Base-by-base conservation (phyloP, 2,797 vertebrate species). In the Epinephelus coioides region DNA sequence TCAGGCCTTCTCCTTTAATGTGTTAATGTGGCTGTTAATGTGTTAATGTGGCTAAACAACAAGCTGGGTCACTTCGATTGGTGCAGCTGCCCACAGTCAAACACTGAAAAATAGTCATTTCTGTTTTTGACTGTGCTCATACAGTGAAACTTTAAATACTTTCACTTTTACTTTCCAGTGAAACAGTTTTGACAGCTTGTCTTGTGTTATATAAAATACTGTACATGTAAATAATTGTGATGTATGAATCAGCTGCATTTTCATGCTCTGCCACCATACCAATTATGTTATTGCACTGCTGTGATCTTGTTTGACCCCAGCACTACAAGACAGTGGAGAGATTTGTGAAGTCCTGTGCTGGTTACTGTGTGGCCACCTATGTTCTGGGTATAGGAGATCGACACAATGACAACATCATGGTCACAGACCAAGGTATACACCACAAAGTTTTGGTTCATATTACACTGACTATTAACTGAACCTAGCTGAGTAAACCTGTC, bases 391-490 rank as follows among this genome's bases (percentile, higher is more conserved):
- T 96, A 63, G 96, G 96, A 12, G 96, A 96, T 63, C 95, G 96
- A 38, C 96, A 96, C 89, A 96, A 96, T 51, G 96, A 96, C 91
- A 96, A 96, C 93, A 96, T 96, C 87, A 96, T 96, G 96, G 94
- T 96, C 64, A 95, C 95, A 46, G 91, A 94, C 34, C 86, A 95
- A 84, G 96, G 96, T 96, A 86, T 4, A 55, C 1, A 17, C 5
- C 34, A 44, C 68, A 64, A 12, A 13, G 55, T 21, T 5, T 21
- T 13, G 4, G 2, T 55, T 51, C 11, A 27, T n/a, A 21, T 23
- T 17, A 2, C 19, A 11, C 63, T 56, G 51, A 2, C 44, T 30
- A 1, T 43, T 19, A 4, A 34, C n/a, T 34, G 12, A 15, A 44
- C 6, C 18, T 13, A 3, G 13, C n/a, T 2, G 13, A 23, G 4